Base-by-base conservation (phyloP, 1,140 invertebrate species). In the Sminthurides bifidus region DNA sequence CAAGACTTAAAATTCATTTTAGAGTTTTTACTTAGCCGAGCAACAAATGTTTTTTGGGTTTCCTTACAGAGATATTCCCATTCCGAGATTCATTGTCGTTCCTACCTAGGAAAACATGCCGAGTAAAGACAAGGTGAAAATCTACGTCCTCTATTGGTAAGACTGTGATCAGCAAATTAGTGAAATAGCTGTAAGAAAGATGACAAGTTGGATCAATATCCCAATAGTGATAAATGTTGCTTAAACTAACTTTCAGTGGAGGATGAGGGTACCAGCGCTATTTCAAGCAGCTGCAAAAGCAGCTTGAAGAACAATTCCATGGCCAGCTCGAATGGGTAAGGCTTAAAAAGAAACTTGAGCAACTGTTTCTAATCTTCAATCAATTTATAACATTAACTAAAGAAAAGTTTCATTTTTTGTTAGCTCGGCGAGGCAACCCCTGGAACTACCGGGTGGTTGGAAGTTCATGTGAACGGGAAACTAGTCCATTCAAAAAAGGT, bases 401-500 rank as follows among this genome's bases (percentile, higher is more conserved):
- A 17, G n/a, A 17, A 41, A 41, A 17, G 38, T 41, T 17, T 41
- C n/a, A 6, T 41, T 41, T 41, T 5, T 6, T 17, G 23, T 17
- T 17, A 41, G 38, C 6, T 41, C 23, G 38, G 31, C 24, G 44
- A 46, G 21, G 21, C 23, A 23, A 46, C 26, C 5, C 44, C 26
- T 6, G 10, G 4, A 23, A 5, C 8, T 3, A 31, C 45, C 26
- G 56, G 56, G 24, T 54, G 51, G 56, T 58, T 54, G 19, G 56
- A 58, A n/a, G 56, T 58, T 1, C 41, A 56, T 44, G 52, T 51
- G 1, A 38, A 23, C 44, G 61, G 61, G 1, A 30, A 48, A 41
- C 12, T 58, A 1, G 27, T 64, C 31, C 61, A 64, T 45, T 64
- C 61, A 6, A 64, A 58, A 40, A 61, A 58, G 46, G 61, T 61